Percentiles rank a stretch among this genome's conserved stretches.
phyloP scores from a whole-genome alignment of 1,140 invertebrate genomes.

The Drosophila littoralis region DNA sequence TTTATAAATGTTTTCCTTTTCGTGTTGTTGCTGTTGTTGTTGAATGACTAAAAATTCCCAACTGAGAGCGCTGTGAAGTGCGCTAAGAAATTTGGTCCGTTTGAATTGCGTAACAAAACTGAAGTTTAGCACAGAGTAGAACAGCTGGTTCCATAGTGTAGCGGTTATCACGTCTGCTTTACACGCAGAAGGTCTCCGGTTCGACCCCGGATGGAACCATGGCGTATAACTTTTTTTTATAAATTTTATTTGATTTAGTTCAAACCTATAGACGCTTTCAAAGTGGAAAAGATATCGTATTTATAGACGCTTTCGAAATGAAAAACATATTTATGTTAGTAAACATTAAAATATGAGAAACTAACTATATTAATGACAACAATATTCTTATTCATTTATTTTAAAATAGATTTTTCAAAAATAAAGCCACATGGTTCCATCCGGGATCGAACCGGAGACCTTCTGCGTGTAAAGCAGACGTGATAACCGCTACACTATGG shows the following conservation, averaged over 20 bases:
- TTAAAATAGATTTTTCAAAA: slow-evolving; percentile 18
- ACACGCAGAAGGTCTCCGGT: slow-evolving; percentile 88
- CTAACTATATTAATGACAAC: too few relatives aligned
- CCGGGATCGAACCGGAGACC: slow-evolving; percentile 88
- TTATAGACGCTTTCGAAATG: too few relatives aligned
- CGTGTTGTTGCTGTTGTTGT: neutral
- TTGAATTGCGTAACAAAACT: slow-evolving; percentile 44
- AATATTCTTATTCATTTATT: neutral
- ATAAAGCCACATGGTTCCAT: slow-evolving; percentile 85
- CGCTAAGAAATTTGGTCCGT: neutral
- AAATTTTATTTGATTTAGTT: too few relatives aligned
- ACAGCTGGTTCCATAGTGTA: slow-evolving; percentile 84
- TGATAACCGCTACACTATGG: slow-evolving; percentile 88
- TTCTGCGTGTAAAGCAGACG: slow-evolving; percentile 88
- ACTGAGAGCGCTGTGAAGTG: slow-evolving; percentile 20
- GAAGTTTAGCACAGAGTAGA: slow-evolving; percentile 2
- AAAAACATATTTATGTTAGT: too few relatives aligned
- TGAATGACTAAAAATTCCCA: neutral
- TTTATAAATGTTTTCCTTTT: neutral
- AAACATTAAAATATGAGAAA: too few relatives aligned
- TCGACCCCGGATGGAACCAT: slow-evolving; percentile 88
- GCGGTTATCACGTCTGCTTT: slow-evolving; percentile 88
- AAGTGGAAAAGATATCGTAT: too few relatives aligned
- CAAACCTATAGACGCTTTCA: too few relatives aligned
- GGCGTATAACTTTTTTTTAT: neutral